phyloP scores from a whole-genome alignment of 2,888 invertebrate genomes.

The Drosophila melanosoma region DNA sequence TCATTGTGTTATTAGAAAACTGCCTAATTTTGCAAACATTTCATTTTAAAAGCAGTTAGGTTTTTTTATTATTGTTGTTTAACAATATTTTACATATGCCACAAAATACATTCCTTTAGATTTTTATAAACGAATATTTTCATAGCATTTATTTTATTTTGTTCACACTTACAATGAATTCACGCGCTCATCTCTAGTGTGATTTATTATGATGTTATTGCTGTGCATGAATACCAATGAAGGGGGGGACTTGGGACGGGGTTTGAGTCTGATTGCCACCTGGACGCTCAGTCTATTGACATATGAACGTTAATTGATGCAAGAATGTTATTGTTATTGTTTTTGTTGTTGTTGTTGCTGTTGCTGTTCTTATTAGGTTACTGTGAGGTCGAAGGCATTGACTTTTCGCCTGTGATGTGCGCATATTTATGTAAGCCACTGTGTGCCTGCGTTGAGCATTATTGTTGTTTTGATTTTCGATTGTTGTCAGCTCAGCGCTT shows the following conservation, averaged over 20 bases:
- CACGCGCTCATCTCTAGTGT: slow-evolving; percentile 13
- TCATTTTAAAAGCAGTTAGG: neutral
- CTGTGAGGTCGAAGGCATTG: slow-evolving; percentile 55
- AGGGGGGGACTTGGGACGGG: neutral
- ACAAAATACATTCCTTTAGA: neutral
- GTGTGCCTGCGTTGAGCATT: slow-evolving; percentile 14
- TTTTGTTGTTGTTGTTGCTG: slow-evolving; percentile 11
- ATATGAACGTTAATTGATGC: slow-evolving; percentile 52
- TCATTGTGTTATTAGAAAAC: too few species aligned
- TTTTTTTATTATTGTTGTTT: neutral
- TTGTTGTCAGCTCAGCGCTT: slow-evolving; percentile 37
- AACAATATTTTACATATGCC: neutral
- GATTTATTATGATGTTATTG: slow-evolving; percentile 17
- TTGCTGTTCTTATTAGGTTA: slow-evolving; percentile 11
- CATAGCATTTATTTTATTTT: neutral
- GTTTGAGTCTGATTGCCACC: slow-evolving; percentile 3
- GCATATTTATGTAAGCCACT: slow-evolving; percentile 51
- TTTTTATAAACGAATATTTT: neutral
- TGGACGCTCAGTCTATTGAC: slow-evolving; percentile 17
- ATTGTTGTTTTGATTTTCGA: slow-evolving; percentile 68
- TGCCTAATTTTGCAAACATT: neutral
- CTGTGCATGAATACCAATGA: slow-evolving; percentile 4
- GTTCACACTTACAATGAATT: neutral
- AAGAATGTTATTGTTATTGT: slow-evolving; percentile 24
- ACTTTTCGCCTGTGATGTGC: slow-evolving; percentile 65